Percentiles rank a stretch among this genome's conserved stretches.
Evolutionary conservation across 2,797 vertebrate species (phyloP).

Genomic region (Chiroxiphia lanceolata): DNA sequence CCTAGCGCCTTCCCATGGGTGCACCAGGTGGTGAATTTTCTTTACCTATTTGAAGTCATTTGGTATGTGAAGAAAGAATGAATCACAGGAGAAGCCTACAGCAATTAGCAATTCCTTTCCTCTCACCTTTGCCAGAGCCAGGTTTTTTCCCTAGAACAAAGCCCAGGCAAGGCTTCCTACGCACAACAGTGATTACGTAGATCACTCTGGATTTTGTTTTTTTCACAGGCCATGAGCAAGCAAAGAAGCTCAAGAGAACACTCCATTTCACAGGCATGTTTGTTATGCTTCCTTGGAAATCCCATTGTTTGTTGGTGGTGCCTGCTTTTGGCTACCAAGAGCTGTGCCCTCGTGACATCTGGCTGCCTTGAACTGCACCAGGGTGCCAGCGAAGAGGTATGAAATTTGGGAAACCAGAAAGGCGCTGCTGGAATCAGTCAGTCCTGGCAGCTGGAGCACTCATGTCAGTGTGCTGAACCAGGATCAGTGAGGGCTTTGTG

Average conservation of each 20-base stretch:
- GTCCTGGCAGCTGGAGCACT: background rate
- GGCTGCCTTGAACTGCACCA: background rate
- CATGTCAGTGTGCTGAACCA: fast-evolving
- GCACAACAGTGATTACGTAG: background rate
- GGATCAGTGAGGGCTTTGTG: background rate
- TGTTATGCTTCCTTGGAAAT: slow-evolving; percentile 27
- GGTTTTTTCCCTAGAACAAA: slow-evolving; percentile 57
- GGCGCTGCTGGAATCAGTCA: background rate
- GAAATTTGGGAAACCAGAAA: background rate
- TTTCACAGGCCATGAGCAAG: slow-evolving; percentile 11
- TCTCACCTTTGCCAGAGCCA: slow-evolving; percentile 52
- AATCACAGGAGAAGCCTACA: slow-evolving; percentile 51
- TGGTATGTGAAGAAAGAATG: slow-evolving; percentile 30
- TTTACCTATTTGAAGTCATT: slow-evolving; percentile 16
- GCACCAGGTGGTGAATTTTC: slow-evolving; percentile 11
- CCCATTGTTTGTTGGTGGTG: slow-evolving; percentile 17
- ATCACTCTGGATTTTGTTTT: background rate
- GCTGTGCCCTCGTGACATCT: background rate
- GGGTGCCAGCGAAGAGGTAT: background rate
- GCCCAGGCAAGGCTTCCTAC: slow-evolving; percentile 37
- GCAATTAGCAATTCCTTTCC: slow-evolving; percentile 58
- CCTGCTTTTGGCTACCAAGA: background rate
- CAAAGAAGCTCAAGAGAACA: slow-evolving; percentile 5
- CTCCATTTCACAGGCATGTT: background rate
- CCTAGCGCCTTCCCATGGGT: background rate